A percentile compares a stretch with the other conserved stretches of the same genome.
Evolutionary conservation across 2,113 vertebrate species (phyloP).

Genomic region (Oryzias curvinotus): DNA sequence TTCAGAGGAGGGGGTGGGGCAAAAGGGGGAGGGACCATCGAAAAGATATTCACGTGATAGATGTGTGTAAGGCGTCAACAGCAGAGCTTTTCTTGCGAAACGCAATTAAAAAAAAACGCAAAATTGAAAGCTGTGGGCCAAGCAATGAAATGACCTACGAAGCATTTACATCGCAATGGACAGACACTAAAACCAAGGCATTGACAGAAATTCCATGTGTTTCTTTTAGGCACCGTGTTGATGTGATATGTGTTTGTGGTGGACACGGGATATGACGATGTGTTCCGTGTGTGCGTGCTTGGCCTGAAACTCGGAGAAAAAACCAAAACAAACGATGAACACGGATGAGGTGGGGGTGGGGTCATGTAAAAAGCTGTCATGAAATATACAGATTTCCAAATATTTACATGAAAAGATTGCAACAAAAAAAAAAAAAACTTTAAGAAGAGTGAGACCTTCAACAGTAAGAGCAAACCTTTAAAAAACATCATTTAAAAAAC

Average conservation of each 20-base stretch:
- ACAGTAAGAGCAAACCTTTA: slow-evolving; percentile 76
- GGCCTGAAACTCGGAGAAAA: too few relatives aligned
- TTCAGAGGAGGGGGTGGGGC: slow-evolving; percentile 37
- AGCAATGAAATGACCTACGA: slow-evolving; percentile 54
- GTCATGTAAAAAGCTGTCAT: slow-evolving; percentile 80
- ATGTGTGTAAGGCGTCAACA: slow-evolving; percentile 74
- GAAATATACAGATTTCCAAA: slow-evolving; percentile 82
- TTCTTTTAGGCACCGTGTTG: slow-evolving; percentile 96
- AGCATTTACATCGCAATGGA: slow-evolving; percentile 73
- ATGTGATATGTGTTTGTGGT: slow-evolving; percentile 69
- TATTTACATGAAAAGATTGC: slow-evolving; percentile 67
- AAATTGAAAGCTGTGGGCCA: slow-evolving; percentile 63
- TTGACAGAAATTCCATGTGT: slow-evolving; percentile 84
- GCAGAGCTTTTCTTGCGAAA: slow-evolving; percentile 57
- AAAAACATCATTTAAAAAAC: slow-evolving; percentile 45
- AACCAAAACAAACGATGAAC: too few relatives aligned
- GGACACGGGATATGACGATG: slow-evolving; percentile 71
- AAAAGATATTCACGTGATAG: slow-evolving; percentile 67
- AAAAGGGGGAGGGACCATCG: slow-evolving; percentile 39
- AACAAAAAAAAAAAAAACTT: slow-evolving; percentile 70
- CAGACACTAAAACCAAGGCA: slow-evolving; percentile 74
- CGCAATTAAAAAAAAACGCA: slow-evolving; percentile 36
- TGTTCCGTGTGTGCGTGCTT: slow-evolving; percentile 78
- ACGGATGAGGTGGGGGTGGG: slow-evolving; percentile 42
- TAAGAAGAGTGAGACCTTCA: slow-evolving; percentile 74